These are phyloP conservation scores for Brachystomella parvula DNA, from an alignment of 1,140 invertebrate genomes.

Conservation along the genomic window DNA sequence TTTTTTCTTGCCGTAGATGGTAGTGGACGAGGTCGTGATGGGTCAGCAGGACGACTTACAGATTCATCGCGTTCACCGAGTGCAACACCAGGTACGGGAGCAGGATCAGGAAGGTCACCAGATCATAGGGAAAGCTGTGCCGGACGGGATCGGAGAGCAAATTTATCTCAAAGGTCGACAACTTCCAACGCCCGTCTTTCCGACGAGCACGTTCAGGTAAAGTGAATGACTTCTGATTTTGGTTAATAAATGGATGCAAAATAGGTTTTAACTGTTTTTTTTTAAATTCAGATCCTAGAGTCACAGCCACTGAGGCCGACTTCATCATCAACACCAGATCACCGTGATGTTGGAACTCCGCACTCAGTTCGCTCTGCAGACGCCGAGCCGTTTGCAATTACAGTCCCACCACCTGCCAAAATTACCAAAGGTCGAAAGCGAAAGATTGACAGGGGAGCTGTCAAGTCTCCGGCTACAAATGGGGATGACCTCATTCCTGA, in stretches of 20 bases:
- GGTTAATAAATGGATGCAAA: not conserved
- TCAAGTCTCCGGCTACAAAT: slow-evolving; percentile 10
- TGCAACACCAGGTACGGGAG: slow-evolving; percentile 18
- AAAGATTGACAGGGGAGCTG: slow-evolving; percentile 28
- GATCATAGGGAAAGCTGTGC: slow-evolving; percentile 27
- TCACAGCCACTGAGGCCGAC: slow-evolving; percentile 37
- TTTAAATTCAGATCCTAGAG: slow-evolving; percentile 23
- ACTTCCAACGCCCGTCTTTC: slow-evolving; percentile 17
- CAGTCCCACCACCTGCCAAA: slow-evolving; percentile 18
- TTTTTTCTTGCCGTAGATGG: slow-evolving; percentile 22
- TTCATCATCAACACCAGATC: slow-evolving; percentile 32
- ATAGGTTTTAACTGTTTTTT: slow-evolving; percentile 7
- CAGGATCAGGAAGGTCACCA: slow-evolving; percentile 26
- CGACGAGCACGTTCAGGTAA: slow-evolving; percentile 31
- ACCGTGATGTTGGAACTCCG: slow-evolving; percentile 28
- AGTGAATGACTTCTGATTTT: not conserved
- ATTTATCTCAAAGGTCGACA: slow-evolving; percentile 23
- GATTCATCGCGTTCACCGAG: slow-evolving; percentile 28
- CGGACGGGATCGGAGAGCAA: slow-evolving; percentile 29
- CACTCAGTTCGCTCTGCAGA: slow-evolving; percentile 34
- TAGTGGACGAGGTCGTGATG: slow-evolving; percentile 28
- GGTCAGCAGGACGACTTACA: slow-evolving; percentile 23
- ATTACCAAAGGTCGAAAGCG: slow-evolving; percentile 27
- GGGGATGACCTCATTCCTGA: slow-evolving; percentile 17
- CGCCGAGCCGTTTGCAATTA: slow-evolving; percentile 26